phyloP scores from a whole-genome alignment of 2,888 invertebrate genomes.

The Capitulum mitella region DNA sequence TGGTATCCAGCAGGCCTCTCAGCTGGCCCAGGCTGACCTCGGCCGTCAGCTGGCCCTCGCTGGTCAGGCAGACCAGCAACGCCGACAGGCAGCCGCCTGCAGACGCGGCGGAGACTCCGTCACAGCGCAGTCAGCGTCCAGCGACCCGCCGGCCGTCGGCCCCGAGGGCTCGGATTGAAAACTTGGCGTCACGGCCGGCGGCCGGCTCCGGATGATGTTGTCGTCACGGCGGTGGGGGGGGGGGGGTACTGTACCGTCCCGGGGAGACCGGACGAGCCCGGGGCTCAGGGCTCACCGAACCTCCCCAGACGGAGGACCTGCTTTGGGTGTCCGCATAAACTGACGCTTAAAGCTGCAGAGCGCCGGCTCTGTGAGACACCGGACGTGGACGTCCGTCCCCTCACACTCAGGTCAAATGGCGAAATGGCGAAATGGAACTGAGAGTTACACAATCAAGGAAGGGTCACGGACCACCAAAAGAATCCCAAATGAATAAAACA shows the following conservation, averaged over 20 bases:
- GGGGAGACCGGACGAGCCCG: background rate
- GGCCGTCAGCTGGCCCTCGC: conserved; percentile 13
- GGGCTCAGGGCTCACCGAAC: too few relatives aligned
- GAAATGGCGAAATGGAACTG: too few relatives aligned
- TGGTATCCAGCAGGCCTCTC: background rate
- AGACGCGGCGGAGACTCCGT: too few relatives aligned
- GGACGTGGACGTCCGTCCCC: conserved; percentile 26
- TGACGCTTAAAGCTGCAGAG: background rate
- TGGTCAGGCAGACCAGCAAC: background rate
- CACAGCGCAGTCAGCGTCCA: too few relatives aligned
- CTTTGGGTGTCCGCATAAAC: conserved; percentile 6
- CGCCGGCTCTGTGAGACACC: conserved; percentile 6
- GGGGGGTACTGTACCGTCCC: background rate
- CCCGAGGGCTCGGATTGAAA: background rate
- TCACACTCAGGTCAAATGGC: conserved; percentile 35
- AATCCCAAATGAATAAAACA: too few relatives aligned
- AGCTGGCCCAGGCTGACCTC: background rate
- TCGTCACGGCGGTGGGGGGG: background rate
- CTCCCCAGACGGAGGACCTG: too few relatives aligned
- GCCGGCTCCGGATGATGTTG: background rate
- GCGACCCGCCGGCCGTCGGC: background rate
- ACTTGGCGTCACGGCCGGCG: background rate
- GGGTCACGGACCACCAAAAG: too few relatives aligned
- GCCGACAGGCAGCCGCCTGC: background rate
- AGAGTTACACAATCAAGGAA: too few relatives aligned